A percentile compares a stretch with the other conserved stretches of the same genome.
phyloP scores from a whole-genome alignment of 2,113 vertebrate genomes.

The Alligator mississippiensis region DNA sequence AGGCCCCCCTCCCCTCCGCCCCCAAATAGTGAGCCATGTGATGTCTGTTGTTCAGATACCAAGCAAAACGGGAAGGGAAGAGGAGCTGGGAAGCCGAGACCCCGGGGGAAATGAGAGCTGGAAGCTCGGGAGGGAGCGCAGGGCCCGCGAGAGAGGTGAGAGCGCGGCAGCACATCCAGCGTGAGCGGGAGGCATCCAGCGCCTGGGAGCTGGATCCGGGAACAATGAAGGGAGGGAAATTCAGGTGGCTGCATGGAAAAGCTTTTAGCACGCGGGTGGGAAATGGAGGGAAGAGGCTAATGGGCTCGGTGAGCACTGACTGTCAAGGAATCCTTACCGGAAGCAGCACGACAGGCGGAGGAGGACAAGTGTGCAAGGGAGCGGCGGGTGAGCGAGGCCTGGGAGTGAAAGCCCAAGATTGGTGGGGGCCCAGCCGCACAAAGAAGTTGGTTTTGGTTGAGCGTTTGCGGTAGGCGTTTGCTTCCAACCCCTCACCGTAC shows the following conservation, averaged over 20 bases:
- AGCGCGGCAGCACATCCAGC: no score
- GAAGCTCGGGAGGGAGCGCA: neutral
- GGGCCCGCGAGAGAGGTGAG: no score
- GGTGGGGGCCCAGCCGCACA: fast-evolving
- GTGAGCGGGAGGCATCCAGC: neutral
- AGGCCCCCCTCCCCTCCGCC: no score
- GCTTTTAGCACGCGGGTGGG: neutral
- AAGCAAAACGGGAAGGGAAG: neutral
- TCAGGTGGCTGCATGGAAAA: neutral
- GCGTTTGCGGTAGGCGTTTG: neutral
- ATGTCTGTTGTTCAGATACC: neutral
- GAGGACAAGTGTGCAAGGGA: neutral
- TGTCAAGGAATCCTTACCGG: neutral
- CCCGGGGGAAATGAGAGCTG: neutral
- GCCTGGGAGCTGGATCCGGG: neutral
- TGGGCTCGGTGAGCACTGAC: neutral
- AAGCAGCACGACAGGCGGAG: neutral
- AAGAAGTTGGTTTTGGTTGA: neutral
- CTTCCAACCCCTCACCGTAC: fast-evolving
- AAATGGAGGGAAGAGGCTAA: neutral
- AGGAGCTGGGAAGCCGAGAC: neutral
- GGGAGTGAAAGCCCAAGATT: fast-evolving
- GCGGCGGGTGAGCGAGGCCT: fast-evolving
- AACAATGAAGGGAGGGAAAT: no score
- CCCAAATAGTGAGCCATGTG: neutral